Conservation (phyloP, 2,888 invertebrate genomes). For the Mylabris sibirica region DNA sequence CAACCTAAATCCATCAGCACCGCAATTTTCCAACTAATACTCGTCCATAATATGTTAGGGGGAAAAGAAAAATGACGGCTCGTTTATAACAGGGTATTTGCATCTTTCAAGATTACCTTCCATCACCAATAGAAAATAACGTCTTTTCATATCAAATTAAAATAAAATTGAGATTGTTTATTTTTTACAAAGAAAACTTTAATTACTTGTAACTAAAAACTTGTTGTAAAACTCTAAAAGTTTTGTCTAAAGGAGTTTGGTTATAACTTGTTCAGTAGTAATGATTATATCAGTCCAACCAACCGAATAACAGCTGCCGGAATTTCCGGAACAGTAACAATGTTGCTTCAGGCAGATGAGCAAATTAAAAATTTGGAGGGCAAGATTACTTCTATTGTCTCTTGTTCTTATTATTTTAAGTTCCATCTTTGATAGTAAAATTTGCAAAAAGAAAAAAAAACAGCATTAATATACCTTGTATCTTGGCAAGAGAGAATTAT, state of each 20-base stretch:
- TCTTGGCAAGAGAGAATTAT: not conserved
- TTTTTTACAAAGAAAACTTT: not conserved
- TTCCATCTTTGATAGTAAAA: not conserved
- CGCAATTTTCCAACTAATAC: conserved; percentile 53
- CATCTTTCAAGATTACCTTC: conserved; percentile 41
- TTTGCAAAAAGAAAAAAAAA: not conserved
- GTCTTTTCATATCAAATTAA: not conserved
- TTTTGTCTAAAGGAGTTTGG: not conserved
- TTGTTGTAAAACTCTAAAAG: not conserved
- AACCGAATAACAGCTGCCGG: conserved; percentile 40
- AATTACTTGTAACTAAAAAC: not conserved
- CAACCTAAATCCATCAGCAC: conserved; percentile 50
- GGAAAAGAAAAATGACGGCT: conserved; percentile 49
- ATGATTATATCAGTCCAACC: conserved; percentile 32
- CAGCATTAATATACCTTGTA: not conserved
- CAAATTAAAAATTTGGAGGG: conserved; percentile 43
- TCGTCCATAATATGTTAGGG: conserved; percentile 47
- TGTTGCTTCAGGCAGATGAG: conserved; percentile 31
- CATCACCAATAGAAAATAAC: not conserved
- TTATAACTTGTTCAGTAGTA: conserved; percentile 36
- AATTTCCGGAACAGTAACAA: conserved; percentile 38
- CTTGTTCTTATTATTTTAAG: not conserved
- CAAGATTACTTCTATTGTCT: not conserved
- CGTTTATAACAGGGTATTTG: conserved; percentile 52
- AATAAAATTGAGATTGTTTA: not conserved